These are phyloP conservation scores for Proctacanthus coquilletti DNA, from an alignment of 1,140 invertebrate genomes.

Conservation along the genomic window DNA sequence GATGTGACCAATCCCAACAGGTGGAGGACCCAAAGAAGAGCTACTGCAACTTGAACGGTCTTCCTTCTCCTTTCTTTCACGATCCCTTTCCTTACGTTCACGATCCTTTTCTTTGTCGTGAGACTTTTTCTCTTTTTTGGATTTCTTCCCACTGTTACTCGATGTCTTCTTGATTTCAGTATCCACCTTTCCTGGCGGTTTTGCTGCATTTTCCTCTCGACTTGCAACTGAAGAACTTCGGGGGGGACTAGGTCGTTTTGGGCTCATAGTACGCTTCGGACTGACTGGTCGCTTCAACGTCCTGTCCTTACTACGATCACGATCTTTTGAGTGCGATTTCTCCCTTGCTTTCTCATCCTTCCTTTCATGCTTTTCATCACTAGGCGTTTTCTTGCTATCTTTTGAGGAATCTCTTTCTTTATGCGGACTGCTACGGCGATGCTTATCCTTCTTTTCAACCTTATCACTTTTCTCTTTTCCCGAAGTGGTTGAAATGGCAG, in stretches of 20 bases:
- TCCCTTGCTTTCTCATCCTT: slow-evolving; percentile 50
- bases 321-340: slow-evolving; percentile 42
- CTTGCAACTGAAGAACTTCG: slow-evolving; percentile 8
- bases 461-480: slow-evolving; percentile 31
- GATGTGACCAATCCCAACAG: neutral
- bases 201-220: slow-evolving; percentile 5
- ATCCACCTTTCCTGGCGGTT: slow-evolving; percentile 2
- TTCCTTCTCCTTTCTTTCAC: slow-evolving; percentile 9
- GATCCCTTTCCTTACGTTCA: slow-evolving; percentile 27
- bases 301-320: slow-evolving; percentile 42
- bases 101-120: slow-evolving; percentile 35
- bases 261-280: slow-evolving; percentile 27
- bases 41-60: neutral
- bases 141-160: slow-evolving; percentile 36
- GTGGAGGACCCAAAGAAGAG: neutral
- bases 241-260: slow-evolving; percentile 7
- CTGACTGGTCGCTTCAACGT: slow-evolving; percentile 42
- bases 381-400: slow-evolving; percentile 35
- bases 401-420: slow-evolving; percentile 39
- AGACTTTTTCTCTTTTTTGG: slow-evolving; percentile 31
- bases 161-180: slow-evolving; percentile 13
- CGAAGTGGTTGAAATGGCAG: no score
- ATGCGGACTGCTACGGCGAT: slow-evolving; percentile 36
- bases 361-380: slow-evolving; percentile 40
- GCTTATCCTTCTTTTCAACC: slow-evolving; percentile 45